Base-by-base conservation (phyloP, 2,113 vertebrate genomes). In the Procavia capensis region DNA sequence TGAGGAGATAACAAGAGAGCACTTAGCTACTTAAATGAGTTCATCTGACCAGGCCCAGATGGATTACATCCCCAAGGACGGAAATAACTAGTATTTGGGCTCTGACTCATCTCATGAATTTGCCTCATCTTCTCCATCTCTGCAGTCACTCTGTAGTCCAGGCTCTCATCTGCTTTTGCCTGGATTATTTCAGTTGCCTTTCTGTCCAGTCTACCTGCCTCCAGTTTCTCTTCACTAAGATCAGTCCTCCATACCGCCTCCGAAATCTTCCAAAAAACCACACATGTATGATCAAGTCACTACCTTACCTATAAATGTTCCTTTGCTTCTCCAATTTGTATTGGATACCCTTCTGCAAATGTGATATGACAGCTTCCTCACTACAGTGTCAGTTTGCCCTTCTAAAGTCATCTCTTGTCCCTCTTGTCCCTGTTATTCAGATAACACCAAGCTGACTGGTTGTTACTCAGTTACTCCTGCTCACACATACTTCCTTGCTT, bases 21-120 rank as follows among this genome's bases (percentile, higher is more conserved):
- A 97, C 97, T 97, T 97, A 96, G 64, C 97, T 95, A 57, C 86
- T 97, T 83, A 85, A 87, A 74, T 72, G 80, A 95, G 95, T 88
- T 97, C 97, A 68, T 80, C 78, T 97, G 96, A 96, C 96, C 70
- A 93, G 88, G 25, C 39, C 16, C 41, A 19, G 89, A 89, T 90
- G 93, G 80, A 93, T 97, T 91, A 84, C 93, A 41, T 97, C 96
- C 91, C 94, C 64, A 39, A 45, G 85, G 97, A 84, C 82, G 72
- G 83, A 88, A 76, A 57, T 87, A 39, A 72, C 93, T 85, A 91
- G 89, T 68, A 36, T 31, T 22, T 83, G 64, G 85, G 47, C n/a
- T 88, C 85, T 82, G 47, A 84, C 27, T 96, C 86, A 59, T 59
- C 82, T 75, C 22, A 13, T 19, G 47, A 86, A 54, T n/a, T 47